Percentiles rank a stretch among this genome's conserved stretches.
phyloP scores from a whole-genome alignment of 2,797 vertebrate species.

The Sebastolobus altivelis region DNA sequence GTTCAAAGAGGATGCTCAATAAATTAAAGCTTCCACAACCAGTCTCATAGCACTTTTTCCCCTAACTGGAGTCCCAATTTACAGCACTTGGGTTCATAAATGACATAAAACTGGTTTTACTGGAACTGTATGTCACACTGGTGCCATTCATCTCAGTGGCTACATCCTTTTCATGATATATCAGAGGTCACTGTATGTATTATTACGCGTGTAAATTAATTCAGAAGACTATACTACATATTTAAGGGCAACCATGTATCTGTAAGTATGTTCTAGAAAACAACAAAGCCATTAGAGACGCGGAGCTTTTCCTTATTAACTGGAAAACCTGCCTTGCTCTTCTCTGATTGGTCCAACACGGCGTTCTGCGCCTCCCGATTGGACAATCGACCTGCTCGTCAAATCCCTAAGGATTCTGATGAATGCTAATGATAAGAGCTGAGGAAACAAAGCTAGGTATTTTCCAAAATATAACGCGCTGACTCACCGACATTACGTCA shows the following conservation, averaged over 20 bases:
- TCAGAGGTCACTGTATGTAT: neutral
- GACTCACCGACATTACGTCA: conserved; percentile 5
- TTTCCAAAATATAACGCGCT: neutral
- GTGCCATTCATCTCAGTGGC: conserved; percentile 14
- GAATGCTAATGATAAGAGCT: conserved; percentile 51
- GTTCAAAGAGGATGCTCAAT: neutral
- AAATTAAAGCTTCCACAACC: neutral
- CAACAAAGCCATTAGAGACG: conserved; percentile 7
- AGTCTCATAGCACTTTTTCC: neutral
- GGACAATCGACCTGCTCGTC: conserved; percentile 60
- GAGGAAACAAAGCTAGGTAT: conserved; percentile 31
- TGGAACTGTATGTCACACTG: conserved; percentile 14
- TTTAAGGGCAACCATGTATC: neutral
- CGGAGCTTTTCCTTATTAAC: conserved; percentile 21
- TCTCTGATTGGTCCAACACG: conserved; percentile 52
- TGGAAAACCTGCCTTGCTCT: neutral
- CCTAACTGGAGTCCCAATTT: neutral
- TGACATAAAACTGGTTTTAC: neutral
- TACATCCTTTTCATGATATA: neutral
- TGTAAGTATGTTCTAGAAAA: neutral
- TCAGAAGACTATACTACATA: neutral
- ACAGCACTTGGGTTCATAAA: neutral
- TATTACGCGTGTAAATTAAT: neutral
- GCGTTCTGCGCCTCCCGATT: conserved; percentile 49
- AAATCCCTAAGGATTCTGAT: conserved; percentile 39